Evolutionary conservation across 2,888 invertebrate species (phyloP).

Genomic region (Epinotia brunnichana): DNA sequence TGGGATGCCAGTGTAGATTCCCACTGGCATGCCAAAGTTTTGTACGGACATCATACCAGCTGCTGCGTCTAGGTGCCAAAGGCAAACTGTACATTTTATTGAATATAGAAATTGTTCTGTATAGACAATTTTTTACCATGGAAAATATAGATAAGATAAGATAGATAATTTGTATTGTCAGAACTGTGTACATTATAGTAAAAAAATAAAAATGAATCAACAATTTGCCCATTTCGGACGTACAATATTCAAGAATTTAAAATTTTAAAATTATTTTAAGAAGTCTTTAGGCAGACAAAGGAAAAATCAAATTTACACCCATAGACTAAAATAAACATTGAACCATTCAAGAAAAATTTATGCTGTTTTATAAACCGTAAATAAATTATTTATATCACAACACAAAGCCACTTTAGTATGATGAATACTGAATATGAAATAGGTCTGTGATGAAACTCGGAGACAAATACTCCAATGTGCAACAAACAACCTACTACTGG

Average conservation of each 20-base stretch:
- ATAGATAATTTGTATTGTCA: too few species aligned
- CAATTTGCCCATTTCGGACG: too few species aligned
- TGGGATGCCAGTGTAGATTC: not conserved
- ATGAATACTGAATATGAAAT: conserved; percentile 58
- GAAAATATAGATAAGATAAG: too few species aligned
- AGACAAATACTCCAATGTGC: conserved; percentile 63
- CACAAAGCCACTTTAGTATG: conserved; percentile 34
- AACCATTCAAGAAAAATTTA: conserved; percentile 14
- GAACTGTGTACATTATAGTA: too few species aligned
- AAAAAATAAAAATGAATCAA: too few species aligned
- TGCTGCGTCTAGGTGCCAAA: not conserved
- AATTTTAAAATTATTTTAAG: not conserved
- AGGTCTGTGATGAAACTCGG: conserved; percentile 56
- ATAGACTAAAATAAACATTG: conserved; percentile 3
- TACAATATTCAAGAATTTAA: too few species aligned
- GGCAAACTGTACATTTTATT: not conserved
- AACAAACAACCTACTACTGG: conserved; percentile 51
- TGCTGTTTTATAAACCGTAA: conserved; percentile 18
- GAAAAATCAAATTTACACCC: not conserved
- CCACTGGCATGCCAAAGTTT: not conserved
- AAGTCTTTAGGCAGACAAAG: too few species aligned
- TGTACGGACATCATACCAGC: not conserved
- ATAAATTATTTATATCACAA: conserved; percentile 43
- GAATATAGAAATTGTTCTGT: not conserved
- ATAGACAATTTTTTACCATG: not conserved